Base-by-base conservation (phyloP, 1,140 invertebrate species). In the Drosophila parabipectinata region DNA sequence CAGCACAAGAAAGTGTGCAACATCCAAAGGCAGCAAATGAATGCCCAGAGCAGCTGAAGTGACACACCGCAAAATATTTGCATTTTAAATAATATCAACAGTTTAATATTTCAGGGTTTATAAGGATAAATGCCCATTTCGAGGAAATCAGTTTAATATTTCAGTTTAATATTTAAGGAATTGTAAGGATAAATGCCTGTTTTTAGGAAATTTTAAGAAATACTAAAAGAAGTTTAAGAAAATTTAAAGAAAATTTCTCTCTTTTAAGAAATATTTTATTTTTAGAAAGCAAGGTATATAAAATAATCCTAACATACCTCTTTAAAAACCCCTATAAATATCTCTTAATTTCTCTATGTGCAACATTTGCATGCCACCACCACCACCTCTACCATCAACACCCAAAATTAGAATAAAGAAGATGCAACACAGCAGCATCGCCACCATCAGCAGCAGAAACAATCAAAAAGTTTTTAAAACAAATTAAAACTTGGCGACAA, bases 381-480 rank as follows among this genome's bases (percentile, higher is more conserved):
- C 21, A 21, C 67, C 39, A 41, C 18, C 34, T 57, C 21, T 1
- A 18, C 18, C 18, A 18, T 18, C 18, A 18, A n/a, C 52, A 55
- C 9, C 21, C 41, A 9, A 56, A 45, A 9, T 12, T 45, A 44
- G 41, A 18, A 9, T 39, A 30, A 37, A 54, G 28, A 30, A 54
- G 32, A 14, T 45, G 51, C 48, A 30, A 9, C 60, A 52, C 60
- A 52, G 39, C 32, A 26, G n/a, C 60, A 56, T 18, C 61, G 57
- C 30, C 52, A 57, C 14, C 62, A 73, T 60, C 52, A 57, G 26
- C 62, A 73, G 60, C 18, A 62, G 60, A 82, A 85, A 88, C 83
- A 85, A 85, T 85, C 82, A 85, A 82, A 85, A 85, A 85, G 83
- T 85, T 85, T 87, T 88, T 82, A 87, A 85, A 85, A 88, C 83